A percentile compares a stretch with the other conserved stretches of the same genome.
phyloP scores from a whole-genome alignment of 2,888 invertebrate genomes.

The Limulus polyphemus region DNA sequence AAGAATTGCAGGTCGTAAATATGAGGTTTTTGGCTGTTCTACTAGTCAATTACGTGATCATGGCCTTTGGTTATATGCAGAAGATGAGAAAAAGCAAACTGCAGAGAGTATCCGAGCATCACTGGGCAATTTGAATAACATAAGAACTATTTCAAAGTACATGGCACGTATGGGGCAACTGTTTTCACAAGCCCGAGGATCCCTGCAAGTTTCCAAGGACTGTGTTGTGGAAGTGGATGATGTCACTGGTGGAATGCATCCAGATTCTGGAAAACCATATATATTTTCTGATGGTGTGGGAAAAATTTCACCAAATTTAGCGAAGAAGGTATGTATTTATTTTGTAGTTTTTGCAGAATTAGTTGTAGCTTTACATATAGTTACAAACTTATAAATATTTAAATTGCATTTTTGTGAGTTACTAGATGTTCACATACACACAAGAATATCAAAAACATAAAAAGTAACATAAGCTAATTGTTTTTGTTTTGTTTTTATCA shows the following conservation, averaged over 20 bases:
- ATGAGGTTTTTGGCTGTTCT: slow-evolving; percentile 26
- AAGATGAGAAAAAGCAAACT: slow-evolving; percentile 11
- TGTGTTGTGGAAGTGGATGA: neutral
- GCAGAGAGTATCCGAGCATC: slow-evolving; percentile 20
- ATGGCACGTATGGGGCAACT: slow-evolving; percentile 28
- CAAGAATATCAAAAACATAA: too few relatives aligned
- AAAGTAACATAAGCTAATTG: too few relatives aligned
- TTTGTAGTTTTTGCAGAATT: too few relatives aligned
- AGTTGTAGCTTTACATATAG: too few relatives aligned
- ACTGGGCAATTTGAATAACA: slow-evolving; percentile 26
- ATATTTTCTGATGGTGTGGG: slow-evolving; percentile 27
- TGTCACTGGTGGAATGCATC: neutral
- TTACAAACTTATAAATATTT: too few relatives aligned
- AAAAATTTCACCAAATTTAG: slow-evolving; percentile 17
- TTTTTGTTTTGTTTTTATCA: too few relatives aligned
- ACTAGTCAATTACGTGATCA: slow-evolving; percentile 28
- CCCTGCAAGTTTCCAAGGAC: slow-evolving; percentile 1
- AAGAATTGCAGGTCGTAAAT: slow-evolving; percentile 15
- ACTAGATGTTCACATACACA: too few relatives aligned
- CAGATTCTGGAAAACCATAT: slow-evolving; percentile 12
- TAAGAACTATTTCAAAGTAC: slow-evolving; percentile 25
- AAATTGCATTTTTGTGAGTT: too few relatives aligned
- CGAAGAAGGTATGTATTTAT: slow-evolving; percentile 14
- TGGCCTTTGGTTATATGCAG: slow-evolving; percentile 26
- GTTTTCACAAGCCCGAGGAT: slow-evolving; percentile 23